These are phyloP conservation scores for Carlito syrichta DNA, from an alignment of 2,113 vertebrate genomes.

Conservation along the genomic window DNA sequence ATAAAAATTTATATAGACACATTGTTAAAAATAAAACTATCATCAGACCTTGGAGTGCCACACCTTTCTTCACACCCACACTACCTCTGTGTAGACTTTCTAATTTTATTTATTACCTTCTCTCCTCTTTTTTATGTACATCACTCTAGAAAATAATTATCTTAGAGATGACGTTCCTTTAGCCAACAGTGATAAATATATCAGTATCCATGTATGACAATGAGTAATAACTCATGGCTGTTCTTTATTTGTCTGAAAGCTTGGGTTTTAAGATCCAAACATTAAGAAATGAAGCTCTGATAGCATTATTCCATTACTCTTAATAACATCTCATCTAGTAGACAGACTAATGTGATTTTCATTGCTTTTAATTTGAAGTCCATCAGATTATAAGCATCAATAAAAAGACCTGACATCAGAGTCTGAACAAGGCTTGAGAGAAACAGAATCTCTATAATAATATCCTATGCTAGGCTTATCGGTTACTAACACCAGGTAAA, in stretches of 20 bases:
- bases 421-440: background rate
- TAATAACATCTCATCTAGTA: slow-evolving; percentile 53
- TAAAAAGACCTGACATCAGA: slow-evolving; percentile 8
- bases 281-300: slow-evolving; percentile 54
- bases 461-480: slow-evolving; percentile 32
- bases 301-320: slow-evolving; percentile 52
- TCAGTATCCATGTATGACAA: background rate
- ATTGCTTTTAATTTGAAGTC: slow-evolving; percentile 71
- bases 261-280: slow-evolving; percentile 28
- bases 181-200: slow-evolving; percentile 34
- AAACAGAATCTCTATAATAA: slow-evolving; percentile 29
- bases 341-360: slow-evolving; percentile 60
- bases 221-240: slow-evolving; percentile 5
- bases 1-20: background rate
- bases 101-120: background rate
- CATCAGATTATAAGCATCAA: slow-evolving; percentile 48
- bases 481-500: slow-evolving; percentile 48
- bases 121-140: background rate
- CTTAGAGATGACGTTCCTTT: background rate
- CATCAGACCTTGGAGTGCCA: background rate
- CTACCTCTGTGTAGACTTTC: background rate
- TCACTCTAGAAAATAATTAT: background rate
- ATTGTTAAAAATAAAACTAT: background rate
- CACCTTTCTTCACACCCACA: background rate
- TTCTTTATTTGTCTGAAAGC: slow-evolving; percentile 57